phyloP scores from a whole-genome alignment of 2,113 vertebrate genomes.

The Colistium nudipinnis region DNA sequence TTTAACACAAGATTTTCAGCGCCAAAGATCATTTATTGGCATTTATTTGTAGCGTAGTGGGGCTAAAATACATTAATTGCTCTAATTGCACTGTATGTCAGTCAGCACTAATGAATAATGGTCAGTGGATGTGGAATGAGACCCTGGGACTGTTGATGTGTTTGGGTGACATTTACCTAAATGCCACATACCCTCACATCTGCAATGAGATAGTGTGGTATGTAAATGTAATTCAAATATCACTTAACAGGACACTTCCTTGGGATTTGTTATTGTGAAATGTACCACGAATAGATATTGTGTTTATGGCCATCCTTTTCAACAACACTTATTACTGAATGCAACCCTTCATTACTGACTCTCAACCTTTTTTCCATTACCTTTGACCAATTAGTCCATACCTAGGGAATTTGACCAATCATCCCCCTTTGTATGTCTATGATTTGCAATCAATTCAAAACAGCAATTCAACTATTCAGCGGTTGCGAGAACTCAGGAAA shows the following conservation, averaged over 20 bases:
- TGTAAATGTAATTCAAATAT: constrained; percentile 79
- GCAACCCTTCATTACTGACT: not conserved
- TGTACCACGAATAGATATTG: constrained; percentile 3
- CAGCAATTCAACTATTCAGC: no score
- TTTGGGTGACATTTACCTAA: constrained; percentile 82
- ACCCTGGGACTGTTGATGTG: constrained; percentile 69
- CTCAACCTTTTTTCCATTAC: not conserved
- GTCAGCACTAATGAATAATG: constrained; percentile 75
- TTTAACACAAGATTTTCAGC: constrained; percentile 66
- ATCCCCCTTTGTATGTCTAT: no score
- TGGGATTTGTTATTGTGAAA: constrained; percentile 34
- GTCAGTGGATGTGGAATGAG: constrained; percentile 55
- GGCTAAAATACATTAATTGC: constrained; percentile 66
- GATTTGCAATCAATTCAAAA: not conserved
- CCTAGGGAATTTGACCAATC: not conserved
- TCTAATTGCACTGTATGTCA: constrained; percentile 66
- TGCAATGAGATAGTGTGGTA: constrained; percentile 58
- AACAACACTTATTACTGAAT: not conserved
- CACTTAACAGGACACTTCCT: constrained; percentile 64
- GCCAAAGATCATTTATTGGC: constrained; percentile 72
- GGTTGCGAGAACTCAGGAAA: no score
- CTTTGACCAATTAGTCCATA: not conserved
- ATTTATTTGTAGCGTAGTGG: constrained; percentile 67
- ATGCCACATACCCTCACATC: constrained; percentile 76
- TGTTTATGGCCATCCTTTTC: not conserved